Evolutionary conservation across 53 echinoderm and acorn worm species (phyloP), one percentile per base, ranked within the genome.

Genomic region (Holothuria leucospilota): DNA sequence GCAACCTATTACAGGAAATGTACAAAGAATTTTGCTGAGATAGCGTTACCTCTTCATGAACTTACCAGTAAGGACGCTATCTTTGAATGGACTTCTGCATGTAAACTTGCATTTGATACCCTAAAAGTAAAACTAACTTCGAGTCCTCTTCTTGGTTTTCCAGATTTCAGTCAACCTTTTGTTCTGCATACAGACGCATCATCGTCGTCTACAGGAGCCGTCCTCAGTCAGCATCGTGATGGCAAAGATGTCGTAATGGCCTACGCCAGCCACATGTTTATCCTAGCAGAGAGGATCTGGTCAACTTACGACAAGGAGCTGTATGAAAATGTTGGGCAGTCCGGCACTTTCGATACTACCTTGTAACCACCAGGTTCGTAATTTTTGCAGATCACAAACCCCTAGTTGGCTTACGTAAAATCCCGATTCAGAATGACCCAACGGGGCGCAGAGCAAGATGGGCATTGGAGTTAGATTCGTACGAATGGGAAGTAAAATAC

Each of bases 1-100:
- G 86, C 84, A 8, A 88, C 90, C 1, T 95, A 85, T 63, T 92
- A 95, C 69, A n/a, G 92, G 8, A 80, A 90, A 13, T 95, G 92
- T 71, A 77, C 87, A 6, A 40, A 84, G 20, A 86, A 63, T 56
- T 92, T 92, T 85, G 85, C 92, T 16, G 51, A 84, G 1, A 51
- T 90, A 26, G 86, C 88, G 40, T 29, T 81, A 7, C 92, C 92
- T 2, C 73, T 92, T 18, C 72, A 86, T 27, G 66, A 34, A 10
- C 92, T 92, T 7, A 90, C 94, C 0, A 63, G 85, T 14, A 94
- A 90, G 30, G 87, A 78, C 59, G 81, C 51, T 0, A 18, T 41
- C 0, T 94, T 92, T 23, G 30, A 71, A 5, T 94, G 94, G 94
- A 69, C 85, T 6, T 29, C 25, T 18, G 90, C 87, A 14, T 95